Base-by-base conservation (phyloP, 2,888 invertebrate genomes). In the Strigamia maritima region DNA sequence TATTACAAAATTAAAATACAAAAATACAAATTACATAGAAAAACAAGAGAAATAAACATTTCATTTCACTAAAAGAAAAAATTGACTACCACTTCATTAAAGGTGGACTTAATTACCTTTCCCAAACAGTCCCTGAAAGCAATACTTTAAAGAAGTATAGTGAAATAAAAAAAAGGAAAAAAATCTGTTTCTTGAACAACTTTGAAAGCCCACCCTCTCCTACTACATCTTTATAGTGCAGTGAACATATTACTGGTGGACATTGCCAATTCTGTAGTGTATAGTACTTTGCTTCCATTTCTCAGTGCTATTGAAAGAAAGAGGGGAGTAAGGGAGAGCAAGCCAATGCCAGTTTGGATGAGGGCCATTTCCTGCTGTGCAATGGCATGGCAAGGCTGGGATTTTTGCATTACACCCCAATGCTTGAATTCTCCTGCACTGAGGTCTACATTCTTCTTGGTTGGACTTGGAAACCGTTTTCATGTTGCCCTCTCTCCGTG, bases 201-300 rank as follows among this genome's bases (percentile, higher is more conserved):
- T 70, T 70, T 70, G 26, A 70, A 70, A 70, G 70, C 70, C 70
- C 70, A 6, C 70, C n/a, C 26, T 14, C 19, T 22, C 14, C 70
- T 70, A 70, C 70, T 70, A 26, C 70, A 70, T 70, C 70, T 70
- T 70, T 70, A 70, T 70, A 70, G 26, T n/a, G 70, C 70, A 70
- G 26, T 70, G 70, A 70, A 70, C 70, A 70, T 70, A 70, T 70
- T 70, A 70, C 70, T 70, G 70, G 70, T 70, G 70, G 70, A 70
- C 70, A 70, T 70, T 70, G 70, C 70, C 70, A 70, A 70, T 70
- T 70, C 70, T 70, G 70, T 70, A 70, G 70, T 70, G 70, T 70
- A 70, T 70, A 70, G 70, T 70, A 70, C 70, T 24, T 70, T 70
- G 70, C 70, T 70, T 70, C 70, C 28, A 70, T 70, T 70, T 70